Conservation (phyloP, 1,140 invertebrate genomes). For the Drosophila baimaii region DNA sequence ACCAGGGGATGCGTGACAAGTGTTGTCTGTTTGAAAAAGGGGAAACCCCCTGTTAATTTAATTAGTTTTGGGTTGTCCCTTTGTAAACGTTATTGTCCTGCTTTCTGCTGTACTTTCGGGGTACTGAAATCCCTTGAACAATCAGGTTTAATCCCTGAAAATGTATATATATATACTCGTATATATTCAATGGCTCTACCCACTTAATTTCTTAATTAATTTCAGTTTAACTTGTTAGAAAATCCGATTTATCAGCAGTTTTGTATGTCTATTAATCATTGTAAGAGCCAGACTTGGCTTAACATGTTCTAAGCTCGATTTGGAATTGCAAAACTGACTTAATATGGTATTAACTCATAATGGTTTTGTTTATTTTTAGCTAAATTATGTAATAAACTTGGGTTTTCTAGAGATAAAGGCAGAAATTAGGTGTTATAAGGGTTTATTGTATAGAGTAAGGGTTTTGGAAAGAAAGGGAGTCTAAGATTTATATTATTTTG, state of each 20-base stretch:
- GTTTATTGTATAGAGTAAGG: too few species aligned
- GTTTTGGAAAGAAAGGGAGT: too few species aligned
- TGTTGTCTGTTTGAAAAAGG: constrained; percentile 31
- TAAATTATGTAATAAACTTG: not conserved
- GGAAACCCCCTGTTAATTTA: constrained; percentile 54
- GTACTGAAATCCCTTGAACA: too few species aligned
- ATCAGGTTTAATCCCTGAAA: constrained; percentile 22
- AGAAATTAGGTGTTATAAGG: too few species aligned
- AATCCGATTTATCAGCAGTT: not conserved
- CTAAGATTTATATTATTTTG: too few species aligned
- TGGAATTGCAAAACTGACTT: not conserved
- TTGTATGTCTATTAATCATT: not conserved
- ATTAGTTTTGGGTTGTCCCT: constrained; percentile 65
- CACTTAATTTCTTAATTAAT: constrained; percentile 31
- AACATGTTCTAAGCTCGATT: not conserved
- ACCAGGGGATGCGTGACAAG: constrained; percentile 60
- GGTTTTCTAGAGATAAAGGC: too few species aligned
- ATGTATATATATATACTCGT: not conserved
- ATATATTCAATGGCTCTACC: not conserved
- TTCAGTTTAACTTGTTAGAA: constrained; percentile 8
- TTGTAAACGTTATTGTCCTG: constrained; percentile 29
- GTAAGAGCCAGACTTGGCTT: not conserved
- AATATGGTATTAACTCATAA: not conserved
- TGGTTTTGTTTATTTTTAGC: not conserved
- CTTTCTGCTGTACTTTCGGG: too few species aligned